A percentile compares a stretch with the other conserved stretches of the same genome.
These are phyloP conservation scores for Eciton burchellii DNA, from an alignment of 1,140 invertebrate genomes.

Conservation along the genomic window DNA sequence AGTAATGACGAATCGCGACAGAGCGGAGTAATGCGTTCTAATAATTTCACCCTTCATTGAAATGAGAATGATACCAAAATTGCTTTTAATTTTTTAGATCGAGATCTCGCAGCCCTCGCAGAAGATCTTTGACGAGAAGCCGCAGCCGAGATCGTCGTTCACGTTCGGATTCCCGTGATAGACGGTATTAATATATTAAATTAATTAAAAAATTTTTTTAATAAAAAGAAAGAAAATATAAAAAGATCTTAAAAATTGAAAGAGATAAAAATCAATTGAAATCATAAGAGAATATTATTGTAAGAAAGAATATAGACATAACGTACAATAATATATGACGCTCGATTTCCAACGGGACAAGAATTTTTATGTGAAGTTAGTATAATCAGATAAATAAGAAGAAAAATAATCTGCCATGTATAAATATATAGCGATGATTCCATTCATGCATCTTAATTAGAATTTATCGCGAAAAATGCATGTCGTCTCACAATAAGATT, in stretches of 20 bases:
- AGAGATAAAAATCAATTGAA: no score
- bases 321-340: neutral
- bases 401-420: neutral
- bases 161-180: constrained; percentile 85
- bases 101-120: constrained; percentile 83
- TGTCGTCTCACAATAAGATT: constrained; percentile 25
- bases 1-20: constrained; percentile 20
- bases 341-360: neutral
- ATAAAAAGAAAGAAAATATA: neutral
- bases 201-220: constrained; percentile 65
- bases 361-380: constrained; percentile 12
- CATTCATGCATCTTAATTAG: constrained; percentile 3
- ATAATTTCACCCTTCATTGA: constrained; percentile 39
- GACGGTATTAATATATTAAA: constrained; percentile 81
- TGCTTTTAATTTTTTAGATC: constrained; percentile 82
- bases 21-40: constrained; percentile 48
- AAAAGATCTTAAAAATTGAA: neutral
- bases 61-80: constrained; percentile 60
- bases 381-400: neutral
- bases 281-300: neutral
- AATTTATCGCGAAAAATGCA: constrained; percentile 16
- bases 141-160: constrained; percentile 84
- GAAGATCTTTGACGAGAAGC: constrained; percentile 83
- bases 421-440: neutral
- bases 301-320: neutral